Evolutionary conservation across 1,140 invertebrate species (phyloP), one percentile per base, ranked within the genome.

Genomic region (Pachypsylla venusta): DNA sequence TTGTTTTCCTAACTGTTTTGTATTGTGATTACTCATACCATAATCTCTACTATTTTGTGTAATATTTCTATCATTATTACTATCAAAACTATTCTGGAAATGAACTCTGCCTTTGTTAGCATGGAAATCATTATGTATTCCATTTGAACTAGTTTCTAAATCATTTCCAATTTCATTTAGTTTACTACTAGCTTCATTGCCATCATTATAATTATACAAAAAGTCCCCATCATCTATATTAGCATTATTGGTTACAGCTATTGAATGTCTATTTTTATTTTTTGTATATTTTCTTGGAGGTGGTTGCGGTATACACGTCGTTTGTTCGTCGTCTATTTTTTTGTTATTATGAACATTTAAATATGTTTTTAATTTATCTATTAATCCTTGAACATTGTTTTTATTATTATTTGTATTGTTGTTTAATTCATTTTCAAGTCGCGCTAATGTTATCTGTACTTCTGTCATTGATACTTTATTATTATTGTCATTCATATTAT

Each of bases 381-480:
- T 48, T 48, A 48, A 19, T 48, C 42, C 42, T n/a, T 48, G 42
- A 19, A 48, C 42, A 48, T 48, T 48, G 42, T 48, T 22, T 48
- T 48, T 48, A 22, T 48, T 48, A 48, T 19, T 48, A 4, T n/a
- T 48, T 48, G 16, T 48, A n/a, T n/a, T n/a, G n/a, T n/a, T n/a
- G 22, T n/a, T 48, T 48, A 48, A 22, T 48, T 48, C 86, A 27
- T 78, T 77, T 61, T 84, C 79, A 12, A 93, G 74, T 57, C 83
- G 79, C 20, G 77, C 77, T 2, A 93, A 71, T 0, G 87, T 87
- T 42, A 78, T 79, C 63, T 86, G 82, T 12, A 93, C 87, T 68
- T 92, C 87, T 1, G 78, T 78, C 22, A 90, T 75, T 0, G 90
- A 48, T 48, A 3, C 42, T 48, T 48, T 48, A 3, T 48, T 22